These are phyloP conservation scores for Aricia agestis DNA, from an alignment of 1,140 invertebrate species.

Conservation along the genomic window DNA sequence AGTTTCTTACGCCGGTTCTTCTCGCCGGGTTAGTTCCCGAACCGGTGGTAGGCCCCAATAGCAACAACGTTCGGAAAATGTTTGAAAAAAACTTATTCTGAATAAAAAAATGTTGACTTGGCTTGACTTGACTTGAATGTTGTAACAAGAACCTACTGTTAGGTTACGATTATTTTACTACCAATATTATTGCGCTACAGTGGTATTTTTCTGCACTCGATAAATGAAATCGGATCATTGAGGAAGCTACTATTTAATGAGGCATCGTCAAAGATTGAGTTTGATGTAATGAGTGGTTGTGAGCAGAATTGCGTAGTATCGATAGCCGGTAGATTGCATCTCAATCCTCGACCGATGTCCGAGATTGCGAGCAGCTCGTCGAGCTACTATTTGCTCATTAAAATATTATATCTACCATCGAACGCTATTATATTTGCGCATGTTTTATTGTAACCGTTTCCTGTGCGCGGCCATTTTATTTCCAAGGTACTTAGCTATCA, in stretches of 20 bases:
- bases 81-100: too few relatives aligned
- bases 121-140: too few relatives aligned
- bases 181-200: neutral
- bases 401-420: constrained; percentile 38
- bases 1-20: too few relatives aligned
- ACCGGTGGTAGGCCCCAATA: too few relatives aligned
- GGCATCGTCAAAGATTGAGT: constrained; percentile 54
- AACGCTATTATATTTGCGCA: constrained; percentile 9
- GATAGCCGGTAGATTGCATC: constrained; percentile 67
- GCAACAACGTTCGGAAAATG: too few relatives aligned
- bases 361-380: constrained; percentile 47
- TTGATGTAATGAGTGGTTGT: constrained; percentile 61
- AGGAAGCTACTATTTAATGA: constrained; percentile 64
- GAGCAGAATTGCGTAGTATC: constrained; percentile 64
- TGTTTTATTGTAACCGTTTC: constrained; percentile 8
- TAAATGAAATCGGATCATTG: constrained; percentile 12
- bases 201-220: neutral
- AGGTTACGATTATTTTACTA: too few relatives aligned
- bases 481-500: neutral
- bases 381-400: constrained; percentile 54
- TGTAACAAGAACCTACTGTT: too few relatives aligned
- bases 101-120: too few relatives aligned
- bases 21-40: too few relatives aligned
- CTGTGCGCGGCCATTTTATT: constrained; percentile 29
- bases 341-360: constrained; percentile 50